These are phyloP conservation scores for Florisuga fusca DNA, from an alignment of 2,797 vertebrate species.

Conservation along the genomic window DNA sequence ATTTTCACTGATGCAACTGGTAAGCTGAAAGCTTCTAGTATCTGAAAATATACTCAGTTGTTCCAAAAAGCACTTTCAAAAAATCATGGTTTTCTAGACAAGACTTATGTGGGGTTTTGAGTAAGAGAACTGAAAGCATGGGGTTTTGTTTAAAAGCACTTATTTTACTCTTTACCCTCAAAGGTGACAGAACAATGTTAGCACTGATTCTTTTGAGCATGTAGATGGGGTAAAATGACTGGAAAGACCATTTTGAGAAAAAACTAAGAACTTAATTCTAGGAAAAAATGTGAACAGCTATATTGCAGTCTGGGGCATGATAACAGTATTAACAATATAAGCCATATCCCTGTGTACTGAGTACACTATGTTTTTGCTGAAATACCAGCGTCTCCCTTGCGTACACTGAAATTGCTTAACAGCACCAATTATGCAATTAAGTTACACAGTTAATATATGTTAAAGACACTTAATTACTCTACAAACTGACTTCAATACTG, in stretches of 20 bases:
- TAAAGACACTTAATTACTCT: constrained; percentile 69
- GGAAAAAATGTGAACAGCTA: not conserved
- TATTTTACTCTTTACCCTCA: not conserved
- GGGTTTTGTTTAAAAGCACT: not conserved
- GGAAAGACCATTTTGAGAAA: not conserved
- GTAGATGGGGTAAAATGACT: not conserved
- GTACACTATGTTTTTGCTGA: constrained; percentile 24
- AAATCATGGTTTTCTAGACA: not conserved
- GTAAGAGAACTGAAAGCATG: not conserved
- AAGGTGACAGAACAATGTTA: not conserved
- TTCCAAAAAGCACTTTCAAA: not conserved
- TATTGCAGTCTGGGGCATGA: not conserved
- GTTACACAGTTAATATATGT: constrained; percentile 60
- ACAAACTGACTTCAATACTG: constrained; percentile 21
- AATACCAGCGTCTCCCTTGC: constrained; percentile 41
- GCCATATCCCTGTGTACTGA: constrained; percentile 24
- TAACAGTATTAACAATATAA: constrained; percentile 49
- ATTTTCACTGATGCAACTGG: not conserved
- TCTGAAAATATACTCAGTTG: not conserved
- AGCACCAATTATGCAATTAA: constrained; percentile 66
- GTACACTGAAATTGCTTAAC: constrained; percentile 57
- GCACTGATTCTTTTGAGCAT: not conserved
- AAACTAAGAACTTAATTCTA: not conserved
- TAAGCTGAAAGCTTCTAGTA: not conserved
- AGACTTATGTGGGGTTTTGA: not conserved